A percentile compares a stretch with the other conserved stretches of the same genome.
These are phyloP conservation scores for Unio pictorum DNA, from an alignment of 2,888 invertebrate genomes.

Conservation along the genomic window DNA sequence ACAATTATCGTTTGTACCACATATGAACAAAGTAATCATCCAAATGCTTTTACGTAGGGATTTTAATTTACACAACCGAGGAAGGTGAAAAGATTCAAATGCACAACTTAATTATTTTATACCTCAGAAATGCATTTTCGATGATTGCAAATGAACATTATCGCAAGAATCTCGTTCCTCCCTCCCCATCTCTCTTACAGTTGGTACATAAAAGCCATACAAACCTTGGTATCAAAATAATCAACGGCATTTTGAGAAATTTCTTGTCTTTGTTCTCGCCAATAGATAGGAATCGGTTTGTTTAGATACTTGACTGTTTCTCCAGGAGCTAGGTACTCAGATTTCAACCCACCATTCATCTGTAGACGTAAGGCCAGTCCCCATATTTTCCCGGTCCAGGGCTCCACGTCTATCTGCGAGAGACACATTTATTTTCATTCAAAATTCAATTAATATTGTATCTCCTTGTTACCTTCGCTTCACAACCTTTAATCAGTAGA, in stretches of 20 bases:
- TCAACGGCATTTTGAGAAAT: constrained; percentile 14
- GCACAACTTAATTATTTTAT: too few species aligned
- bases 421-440: background rate
- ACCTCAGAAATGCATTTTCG: too few species aligned
- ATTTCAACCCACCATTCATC: constrained; percentile 24
- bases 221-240: constrained; percentile 15
- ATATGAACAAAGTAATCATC: too few species aligned
- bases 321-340: constrained; percentile 2
- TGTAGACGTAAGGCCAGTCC: constrained; percentile 26
- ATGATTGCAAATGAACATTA: too few species aligned
- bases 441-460: background rate
- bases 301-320: constrained; percentile 14
- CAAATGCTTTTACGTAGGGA: too few species aligned
- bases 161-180: too few species aligned
- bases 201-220: too few species aligned
- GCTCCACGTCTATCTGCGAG: constrained; percentile 36
- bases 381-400: constrained; percentile 41
- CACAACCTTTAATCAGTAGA: too few species aligned
- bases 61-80: too few species aligned
- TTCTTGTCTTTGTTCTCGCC: constrained; percentile 22
- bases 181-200: too few species aligned
- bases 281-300: constrained; percentile 22
- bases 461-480: background rate
- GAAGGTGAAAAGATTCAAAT: too few species aligned
- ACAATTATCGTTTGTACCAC: too few species aligned